Percentiles rank a stretch among this genome's conserved stretches.
Conservation (phyloP, 2,113 vertebrate genomes). For the Leuciscus idus region DNA sequence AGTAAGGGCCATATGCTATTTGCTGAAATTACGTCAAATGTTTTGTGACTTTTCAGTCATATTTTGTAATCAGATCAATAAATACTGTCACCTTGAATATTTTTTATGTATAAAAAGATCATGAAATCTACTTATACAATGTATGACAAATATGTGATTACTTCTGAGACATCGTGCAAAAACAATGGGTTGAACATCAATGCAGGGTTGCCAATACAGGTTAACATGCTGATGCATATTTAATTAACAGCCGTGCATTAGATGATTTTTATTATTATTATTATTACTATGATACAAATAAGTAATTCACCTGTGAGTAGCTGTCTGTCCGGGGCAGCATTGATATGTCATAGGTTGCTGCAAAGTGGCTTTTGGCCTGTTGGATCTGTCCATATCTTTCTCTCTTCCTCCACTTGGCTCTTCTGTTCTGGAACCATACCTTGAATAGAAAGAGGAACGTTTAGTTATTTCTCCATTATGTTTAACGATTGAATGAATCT, state of each 20-base stretch:
- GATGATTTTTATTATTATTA: neutral
- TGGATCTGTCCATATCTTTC: constrained; percentile 98
- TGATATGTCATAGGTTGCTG: constrained; percentile 93
- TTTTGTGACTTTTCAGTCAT: neutral
- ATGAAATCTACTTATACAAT: neutral
- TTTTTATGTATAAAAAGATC: neutral
- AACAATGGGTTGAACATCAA: no score
- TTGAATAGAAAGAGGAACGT: constrained; percentile 56
- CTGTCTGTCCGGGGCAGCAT: constrained; percentile 92
- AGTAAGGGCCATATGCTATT: neutral
- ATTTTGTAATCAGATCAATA: neutral
- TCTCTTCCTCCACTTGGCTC: constrained; percentile 97
- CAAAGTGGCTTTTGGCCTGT: constrained; percentile 95
- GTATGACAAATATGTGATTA: neutral
- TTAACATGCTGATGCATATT: no score
- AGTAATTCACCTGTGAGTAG: constrained; percentile 87
- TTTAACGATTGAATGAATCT: neutral
- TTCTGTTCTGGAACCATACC: constrained; percentile 99
- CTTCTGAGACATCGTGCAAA: neutral
- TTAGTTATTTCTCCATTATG: neutral
- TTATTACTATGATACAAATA: neutral
- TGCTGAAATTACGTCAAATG: neutral
- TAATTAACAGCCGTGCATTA: neutral
- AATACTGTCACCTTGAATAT: neutral
- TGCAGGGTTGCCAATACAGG: no score